phyloP scores from a whole-genome alignment of 2,797 vertebrate species.

The Cetoscarus ocellatus region DNA sequence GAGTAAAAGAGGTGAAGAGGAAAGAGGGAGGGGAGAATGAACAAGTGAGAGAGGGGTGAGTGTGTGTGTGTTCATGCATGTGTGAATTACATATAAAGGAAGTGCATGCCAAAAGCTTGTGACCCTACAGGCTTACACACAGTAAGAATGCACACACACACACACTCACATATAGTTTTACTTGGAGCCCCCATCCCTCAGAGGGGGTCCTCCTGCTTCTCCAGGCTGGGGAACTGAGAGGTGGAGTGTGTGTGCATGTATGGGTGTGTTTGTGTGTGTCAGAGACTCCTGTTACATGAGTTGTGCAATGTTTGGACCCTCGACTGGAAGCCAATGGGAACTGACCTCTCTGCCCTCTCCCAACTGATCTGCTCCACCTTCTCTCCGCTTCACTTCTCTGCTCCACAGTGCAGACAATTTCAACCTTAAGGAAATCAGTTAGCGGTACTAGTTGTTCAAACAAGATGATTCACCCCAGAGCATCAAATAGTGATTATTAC shows the following conservation, averaged over 20 bases:
- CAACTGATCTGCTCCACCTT: constrained; percentile 14
- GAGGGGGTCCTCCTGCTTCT: constrained; percentile 29
- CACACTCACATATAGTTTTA: constrained; percentile 4
- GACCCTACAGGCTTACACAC: neutral
- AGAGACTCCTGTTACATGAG: constrained; percentile 66
- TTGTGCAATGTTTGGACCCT: constrained; percentile 67
- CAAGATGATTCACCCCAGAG: no score
- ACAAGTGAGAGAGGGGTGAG: neutral
- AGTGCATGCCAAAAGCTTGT: constrained; percentile 7
- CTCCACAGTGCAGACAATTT: neutral
- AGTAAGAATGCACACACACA: constrained; percentile 15
- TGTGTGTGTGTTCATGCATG: constrained; percentile 19
- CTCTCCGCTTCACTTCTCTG: neutral
- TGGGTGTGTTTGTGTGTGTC: constrained; percentile 19
- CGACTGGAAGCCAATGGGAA: constrained; percentile 58
- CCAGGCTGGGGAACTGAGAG: constrained; percentile 16
- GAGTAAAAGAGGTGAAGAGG: neutral
- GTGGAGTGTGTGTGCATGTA: constrained; percentile 21
- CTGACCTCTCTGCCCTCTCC: constrained; percentile 49
- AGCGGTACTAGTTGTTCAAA: no score
- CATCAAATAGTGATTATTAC: no score
- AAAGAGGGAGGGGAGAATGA: constrained; percentile 5
- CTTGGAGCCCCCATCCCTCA: constrained; percentile 2
- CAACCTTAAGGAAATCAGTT: no score
- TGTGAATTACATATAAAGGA: constrained; percentile 22